A percentile compares a stretch with the other conserved stretches of the same genome.
phyloP scores from a whole-genome alignment of 1,140 invertebrate species.

The Camponotus pennsylvanicus region DNA sequence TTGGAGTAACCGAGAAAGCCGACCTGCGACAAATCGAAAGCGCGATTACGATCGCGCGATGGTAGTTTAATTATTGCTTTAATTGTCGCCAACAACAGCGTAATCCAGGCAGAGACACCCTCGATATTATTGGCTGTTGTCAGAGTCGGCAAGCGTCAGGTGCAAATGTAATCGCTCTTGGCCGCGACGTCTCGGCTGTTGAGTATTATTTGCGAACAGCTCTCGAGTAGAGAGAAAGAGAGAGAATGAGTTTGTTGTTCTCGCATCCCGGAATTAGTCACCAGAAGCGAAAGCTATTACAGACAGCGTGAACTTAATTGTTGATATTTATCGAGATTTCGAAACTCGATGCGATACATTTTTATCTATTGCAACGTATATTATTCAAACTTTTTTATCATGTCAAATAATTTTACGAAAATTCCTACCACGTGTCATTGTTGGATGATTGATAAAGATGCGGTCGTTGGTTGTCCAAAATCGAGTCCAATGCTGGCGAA shows the following conservation, averaged over 20 bases:
- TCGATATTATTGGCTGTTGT: conserved; percentile 39
- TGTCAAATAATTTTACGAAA: neutral
- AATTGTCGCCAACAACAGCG: neutral
- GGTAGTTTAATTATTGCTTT: neutral
- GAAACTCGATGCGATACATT: neutral
- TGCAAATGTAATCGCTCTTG: conserved; percentile 51
- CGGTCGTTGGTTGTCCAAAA: conserved; percentile 88
- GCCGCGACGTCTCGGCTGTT: conserved; percentile 15
- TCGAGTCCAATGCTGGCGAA: conserved; percentile 93
- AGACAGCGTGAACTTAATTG: conserved; percentile 1
- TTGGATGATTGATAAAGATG: conserved; percentile 80
- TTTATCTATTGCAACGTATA: neutral
- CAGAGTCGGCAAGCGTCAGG: conserved; percentile 15
- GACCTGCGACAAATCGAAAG: conserved; percentile 76
- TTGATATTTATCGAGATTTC: neutral
- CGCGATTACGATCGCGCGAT: conserved; percentile 31
- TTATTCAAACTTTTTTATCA: neutral
- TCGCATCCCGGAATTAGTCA: conserved; percentile 47
- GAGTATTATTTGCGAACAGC: conserved; percentile 47
- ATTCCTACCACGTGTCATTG: conserved; percentile 83
- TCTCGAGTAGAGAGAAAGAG: conserved; percentile 8
- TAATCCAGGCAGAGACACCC: neutral
- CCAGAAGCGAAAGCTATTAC: conserved; percentile 2
- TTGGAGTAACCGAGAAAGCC: conserved; percentile 89
- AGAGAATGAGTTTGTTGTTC: conserved; percentile 4